A percentile compares a stretch with the other conserved stretches of the same genome.
phyloP scores from a whole-genome alignment of 2,797 vertebrate genomes.

The Poliocrania exsul region DNA sequence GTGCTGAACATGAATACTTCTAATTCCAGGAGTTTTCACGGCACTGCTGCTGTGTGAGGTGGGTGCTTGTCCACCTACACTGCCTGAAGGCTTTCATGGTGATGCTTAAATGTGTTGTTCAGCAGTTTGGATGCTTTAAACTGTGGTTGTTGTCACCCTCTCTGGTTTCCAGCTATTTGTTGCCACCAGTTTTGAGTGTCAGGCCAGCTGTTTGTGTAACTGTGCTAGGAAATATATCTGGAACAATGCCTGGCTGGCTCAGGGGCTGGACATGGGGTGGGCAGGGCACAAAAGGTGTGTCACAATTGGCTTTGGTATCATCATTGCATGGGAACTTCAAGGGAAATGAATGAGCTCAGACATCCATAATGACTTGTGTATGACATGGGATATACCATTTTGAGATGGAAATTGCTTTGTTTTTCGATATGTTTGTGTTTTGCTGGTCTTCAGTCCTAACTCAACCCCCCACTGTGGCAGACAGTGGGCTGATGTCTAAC shows the following conservation, averaged over 20 bases:
- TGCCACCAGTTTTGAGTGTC: background rate
- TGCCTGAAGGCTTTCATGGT: background rate
- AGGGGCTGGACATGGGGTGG: background rate
- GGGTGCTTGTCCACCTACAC: rapidly evolving
- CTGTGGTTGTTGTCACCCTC: background rate
- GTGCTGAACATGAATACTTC: background rate
- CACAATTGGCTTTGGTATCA: background rate
- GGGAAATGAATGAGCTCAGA: background rate
- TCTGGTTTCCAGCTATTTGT: background rate
- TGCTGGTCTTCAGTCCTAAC: background rate
- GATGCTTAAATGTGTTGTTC: background rate
- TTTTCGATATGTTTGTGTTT: background rate
- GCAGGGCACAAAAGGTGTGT: background rate
- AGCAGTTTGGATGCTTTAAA: background rate
- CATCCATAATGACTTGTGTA: background rate
- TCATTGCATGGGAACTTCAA: background rate
- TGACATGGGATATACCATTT: background rate
- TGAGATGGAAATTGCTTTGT: background rate
- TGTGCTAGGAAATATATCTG: background rate
- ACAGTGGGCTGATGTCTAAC: background rate
- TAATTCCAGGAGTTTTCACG: background rate
- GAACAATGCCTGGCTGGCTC: background rate
- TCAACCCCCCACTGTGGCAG: background rate
- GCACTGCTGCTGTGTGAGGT: rapidly evolving
- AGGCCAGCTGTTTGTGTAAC: background rate